Conservation (phyloP, 2,888 invertebrate genomes). For the Acleris holmiana region DNA sequence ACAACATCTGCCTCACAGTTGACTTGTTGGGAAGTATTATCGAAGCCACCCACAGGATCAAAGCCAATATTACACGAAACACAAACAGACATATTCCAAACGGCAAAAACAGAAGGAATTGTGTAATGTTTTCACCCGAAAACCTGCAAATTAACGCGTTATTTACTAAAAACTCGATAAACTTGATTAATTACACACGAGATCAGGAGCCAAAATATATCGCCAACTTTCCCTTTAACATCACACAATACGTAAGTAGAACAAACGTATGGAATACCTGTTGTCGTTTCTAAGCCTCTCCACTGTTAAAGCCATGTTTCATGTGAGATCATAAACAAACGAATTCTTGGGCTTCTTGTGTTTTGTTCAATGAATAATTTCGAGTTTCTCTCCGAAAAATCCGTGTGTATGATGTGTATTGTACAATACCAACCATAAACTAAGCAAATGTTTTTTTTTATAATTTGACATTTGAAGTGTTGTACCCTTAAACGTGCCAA, state of each 20-base stretch:
- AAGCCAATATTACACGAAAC: conserved; percentile 76
- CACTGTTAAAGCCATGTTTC: conserved; percentile 71
- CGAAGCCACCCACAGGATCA: conserved; percentile 82
- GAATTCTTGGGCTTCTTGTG: conserved; percentile 26
- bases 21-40: conserved; percentile 84
- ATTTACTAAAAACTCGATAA: conserved; percentile 6
- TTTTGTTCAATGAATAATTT: conserved; percentile 45
- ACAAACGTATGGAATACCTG: conserved; percentile 58
- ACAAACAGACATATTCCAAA: conserved; percentile 81
- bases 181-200: conserved; percentile 8
- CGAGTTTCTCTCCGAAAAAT: conserved; percentile 53
- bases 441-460: conserved; percentile 31
- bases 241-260: conserved; percentile 45
- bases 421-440: conserved; percentile 48
- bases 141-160: conserved; percentile 70
- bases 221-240: conserved; percentile 65
- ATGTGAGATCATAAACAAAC: conserved; percentile 38
- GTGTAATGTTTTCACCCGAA: conserved; percentile 77
- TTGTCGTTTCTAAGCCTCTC: conserved; percentile 76
- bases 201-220: conserved; percentile 37
- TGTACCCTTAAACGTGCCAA: neutral
- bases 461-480: conserved; percentile 32
- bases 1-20: conserved; percentile 79
- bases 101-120: conserved; percentile 83
- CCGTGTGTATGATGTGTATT: conserved; percentile 50